Evolutionary conservation across 2,888 invertebrate genomes (phyloP), one percentile per base, ranked within the genome.

Genomic region (Sabatieria punctata): DNA sequence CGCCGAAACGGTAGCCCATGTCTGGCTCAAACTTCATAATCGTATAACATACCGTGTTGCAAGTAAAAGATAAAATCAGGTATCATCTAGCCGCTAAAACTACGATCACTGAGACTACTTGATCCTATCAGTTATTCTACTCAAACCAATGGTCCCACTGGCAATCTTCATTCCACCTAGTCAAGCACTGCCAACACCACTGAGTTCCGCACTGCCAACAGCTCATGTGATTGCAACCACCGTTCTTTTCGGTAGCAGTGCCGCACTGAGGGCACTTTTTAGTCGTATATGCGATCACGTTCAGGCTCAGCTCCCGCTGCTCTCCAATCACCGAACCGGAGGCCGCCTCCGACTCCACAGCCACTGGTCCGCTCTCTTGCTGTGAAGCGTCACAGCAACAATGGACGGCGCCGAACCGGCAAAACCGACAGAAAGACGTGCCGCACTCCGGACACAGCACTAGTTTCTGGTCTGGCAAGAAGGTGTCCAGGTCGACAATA

Each of bases 81-180:
- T n/a, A n/a, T n/a, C n/a, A n/a, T n/a, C n/a, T n/a, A n/a, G n/a
- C n/a, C n/a, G n/a, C n/a, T n/a, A n/a, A n/a, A n/a, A n/a, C n/a
- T n/a, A n/a, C n/a, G n/a, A n/a, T n/a, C n/a, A n/a, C n/a, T n/a
- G n/a, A n/a, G n/a, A n/a, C n/a, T n/a, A n/a, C n/a, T n/a, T n/a
- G n/a, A n/a, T n/a, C n/a, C n/a, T n/a, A n/a, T n/a, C n/a, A n/a
- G n/a, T n/a, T n/a, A n/a, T n/a, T n/a, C n/a, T n/a, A n/a, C n/a
- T 50, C 56, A 43, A 61, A 61, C 61, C 61, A 61, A 40, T 61
- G 61, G 41, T 59, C 56, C 58, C 59, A 59, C 43, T 61, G 61
- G 43, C 61, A 61, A 6, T 59, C 56, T 36, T 58, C 57, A 11
- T 47, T 52, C 57, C 57, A 57, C 23, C 39, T 42, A 11, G 43